Evolutionary conservation across 2,888 invertebrate species (phyloP).

Genomic region (Zaprionus obscuricornis): DNA sequence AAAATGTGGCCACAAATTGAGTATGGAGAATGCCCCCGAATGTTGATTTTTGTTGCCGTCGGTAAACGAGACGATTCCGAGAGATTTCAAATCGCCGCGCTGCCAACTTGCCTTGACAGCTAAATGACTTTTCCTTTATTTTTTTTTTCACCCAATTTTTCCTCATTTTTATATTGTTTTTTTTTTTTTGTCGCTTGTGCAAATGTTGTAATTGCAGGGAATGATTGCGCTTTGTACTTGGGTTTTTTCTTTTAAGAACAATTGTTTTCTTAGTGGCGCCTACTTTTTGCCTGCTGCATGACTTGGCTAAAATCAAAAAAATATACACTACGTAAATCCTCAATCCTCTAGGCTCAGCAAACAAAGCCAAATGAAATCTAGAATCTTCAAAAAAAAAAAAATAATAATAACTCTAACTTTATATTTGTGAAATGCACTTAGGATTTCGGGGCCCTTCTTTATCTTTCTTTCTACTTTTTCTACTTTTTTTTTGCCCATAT

Average conservation of each 20-base stretch:
- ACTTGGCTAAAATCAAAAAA: constrained; percentile 60
- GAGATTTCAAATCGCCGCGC: constrained; percentile 40
- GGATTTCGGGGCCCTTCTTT: too few relatives aligned
- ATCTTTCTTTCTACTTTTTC: too few relatives aligned
- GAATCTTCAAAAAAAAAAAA: too few relatives aligned
- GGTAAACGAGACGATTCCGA: constrained; percentile 59
- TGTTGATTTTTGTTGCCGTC: constrained; percentile 49
- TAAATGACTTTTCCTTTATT: constrained; percentile 67
- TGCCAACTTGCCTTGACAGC: constrained; percentile 57
- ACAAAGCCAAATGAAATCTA: constrained; percentile 14
- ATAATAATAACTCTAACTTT: constrained; percentile 3
- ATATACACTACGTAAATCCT: constrained; percentile 1
- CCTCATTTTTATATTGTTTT: constrained; percentile 10
- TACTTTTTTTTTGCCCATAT: too few relatives aligned
- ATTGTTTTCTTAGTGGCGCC: constrained; percentile 61
- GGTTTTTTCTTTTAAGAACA: constrained; percentile 34
- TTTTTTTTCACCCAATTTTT: constrained; percentile 5
- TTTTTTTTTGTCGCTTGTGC: too few relatives aligned
- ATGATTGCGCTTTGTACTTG: too few relatives aligned
- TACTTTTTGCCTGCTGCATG: constrained; percentile 42
- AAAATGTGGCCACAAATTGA: constrained; percentile 40
- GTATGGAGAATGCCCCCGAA: constrained; percentile 3
- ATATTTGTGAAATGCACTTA: constrained; percentile 47
- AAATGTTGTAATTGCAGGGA: constrained; percentile 71
- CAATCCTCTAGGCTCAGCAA: too few relatives aligned